Evolutionary conservation across 2,113 vertebrate genomes (phyloP).

Genomic region (Oxyura jamaicensis): DNA sequence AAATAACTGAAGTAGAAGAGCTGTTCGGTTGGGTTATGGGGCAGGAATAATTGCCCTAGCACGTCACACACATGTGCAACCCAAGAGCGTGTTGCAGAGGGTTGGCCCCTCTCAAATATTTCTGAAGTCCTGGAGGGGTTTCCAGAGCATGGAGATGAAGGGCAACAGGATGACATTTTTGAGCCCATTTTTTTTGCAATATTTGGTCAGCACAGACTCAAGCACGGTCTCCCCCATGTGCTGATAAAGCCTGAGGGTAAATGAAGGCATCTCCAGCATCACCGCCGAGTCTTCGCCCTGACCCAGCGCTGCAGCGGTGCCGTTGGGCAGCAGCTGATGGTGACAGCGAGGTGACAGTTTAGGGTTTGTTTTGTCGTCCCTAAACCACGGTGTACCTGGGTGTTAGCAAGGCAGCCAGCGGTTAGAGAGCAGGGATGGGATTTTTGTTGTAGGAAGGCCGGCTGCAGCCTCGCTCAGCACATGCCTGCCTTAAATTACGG

Average conservation of each 20-base stretch:
- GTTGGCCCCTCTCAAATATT: neutral
- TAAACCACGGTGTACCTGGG: neutral
- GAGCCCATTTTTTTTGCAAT: fast-evolving
- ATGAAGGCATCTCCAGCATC: neutral
- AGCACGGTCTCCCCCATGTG: fast-evolving
- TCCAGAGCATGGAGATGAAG: neutral
- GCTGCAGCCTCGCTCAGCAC: neutral
- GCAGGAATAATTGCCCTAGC: neutral
- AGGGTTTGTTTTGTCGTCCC: neutral
- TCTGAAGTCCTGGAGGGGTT: neutral
- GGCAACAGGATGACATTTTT: neutral
- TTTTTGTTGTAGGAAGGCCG: neutral
- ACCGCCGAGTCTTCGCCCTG: fast-evolving
- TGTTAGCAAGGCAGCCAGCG: neutral
- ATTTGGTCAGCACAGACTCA: neutral
- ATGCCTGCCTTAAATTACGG: neutral
- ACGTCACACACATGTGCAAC: neutral
- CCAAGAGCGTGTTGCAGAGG: neutral
- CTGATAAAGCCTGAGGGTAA: neutral
- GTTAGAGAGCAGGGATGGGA: neutral
- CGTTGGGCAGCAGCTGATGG: neutral
- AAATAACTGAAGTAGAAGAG: neutral
- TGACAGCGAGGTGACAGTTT: neutral
- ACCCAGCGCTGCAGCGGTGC: fast-evolving
- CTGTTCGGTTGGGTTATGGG: neutral